Evolutionary conservation across 2,113 vertebrate species (phyloP).

Genomic region (Sarotherodon lohbergeri): DNA sequence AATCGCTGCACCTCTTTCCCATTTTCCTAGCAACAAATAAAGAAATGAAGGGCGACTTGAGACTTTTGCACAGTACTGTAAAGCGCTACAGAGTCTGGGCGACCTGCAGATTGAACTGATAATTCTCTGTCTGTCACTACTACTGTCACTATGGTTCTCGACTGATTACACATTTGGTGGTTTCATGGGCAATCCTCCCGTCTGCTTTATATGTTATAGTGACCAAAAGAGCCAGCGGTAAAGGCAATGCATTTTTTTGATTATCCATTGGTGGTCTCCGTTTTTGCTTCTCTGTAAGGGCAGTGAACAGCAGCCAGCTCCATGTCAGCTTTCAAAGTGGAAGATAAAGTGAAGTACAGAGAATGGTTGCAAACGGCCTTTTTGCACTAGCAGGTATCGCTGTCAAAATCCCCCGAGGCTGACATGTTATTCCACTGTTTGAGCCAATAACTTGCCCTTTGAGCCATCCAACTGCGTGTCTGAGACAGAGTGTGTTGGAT

Average conservation of each 20-base stretch:
- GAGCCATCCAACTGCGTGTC: neutral
- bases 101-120: neutral
- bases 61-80: neutral
- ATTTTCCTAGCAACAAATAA: neutral
- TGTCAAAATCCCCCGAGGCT: constrained; percentile 34
- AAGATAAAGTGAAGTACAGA: neutral
- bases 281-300: neutral
- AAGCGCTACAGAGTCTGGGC: neutral
- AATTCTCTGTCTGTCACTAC: neutral
- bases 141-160: neutral
- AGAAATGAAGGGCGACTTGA: neutral
- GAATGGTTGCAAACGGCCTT: neutral
- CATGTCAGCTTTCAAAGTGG: neutral
- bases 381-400: constrained; percentile 17
- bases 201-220: neutral
- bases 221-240: neutral
- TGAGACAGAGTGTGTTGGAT: neutral
- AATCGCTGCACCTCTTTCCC: neutral
- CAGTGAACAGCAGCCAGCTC: neutral
- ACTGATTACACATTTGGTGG: neutral
- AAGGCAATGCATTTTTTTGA: neutral
- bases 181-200: neutral
- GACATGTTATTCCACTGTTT: constrained; percentile 40
- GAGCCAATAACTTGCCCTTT: constrained; percentile 47
- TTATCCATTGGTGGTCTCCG: neutral